Base-by-base conservation (phyloP, 1,140 invertebrate species). In the Hetaerina americana region DNA sequence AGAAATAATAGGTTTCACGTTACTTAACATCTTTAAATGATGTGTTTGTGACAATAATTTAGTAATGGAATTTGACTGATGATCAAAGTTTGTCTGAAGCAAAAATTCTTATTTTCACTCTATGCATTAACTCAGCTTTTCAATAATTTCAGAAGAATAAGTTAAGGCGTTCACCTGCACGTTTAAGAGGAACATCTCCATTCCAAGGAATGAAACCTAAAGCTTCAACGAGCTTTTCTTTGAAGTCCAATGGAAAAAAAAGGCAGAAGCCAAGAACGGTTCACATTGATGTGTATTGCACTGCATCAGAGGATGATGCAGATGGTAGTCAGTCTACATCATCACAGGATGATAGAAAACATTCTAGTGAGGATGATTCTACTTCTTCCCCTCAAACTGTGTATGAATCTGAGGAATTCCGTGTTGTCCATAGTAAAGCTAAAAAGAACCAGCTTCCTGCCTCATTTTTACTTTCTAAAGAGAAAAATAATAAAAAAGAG, bases 201-300 rank as follows among this genome's bases (percentile, higher is more conserved):
- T 57, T 18, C 10, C 68, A 69, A 28, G 68, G 68, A n/a, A 69
- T 27, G 26, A 69, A 69, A 27, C 68, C 24, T 8, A 27, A 69
- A 27, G 28, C 68, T 26, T 26, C 68, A 5, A 57, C 40, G 15
- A 57, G 40, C 22, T 57, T 57, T 57, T 57, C 40, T 12, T 57
- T 57, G 10, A 57, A 57, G 40, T 18, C 2, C 22, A n/a, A 57
- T 2, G 40, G 40, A 18, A 28, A 68, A 24, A 68, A 26, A 15
- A 2, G 27, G 67, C 67, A 68, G 67, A 68, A 68, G 67, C 27
- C 67, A 25, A 81, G 89, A 69, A 91, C 89, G 0, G 89, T 91
- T 18, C 89, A 91, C 75, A 91, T 91, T 49, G 89, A 91, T 79
- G 90, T 91, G 5, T 91, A 91, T 75, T 91, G 90, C 76, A 90